phyloP scores from a whole-genome alignment of 2,797 vertebrate genomes.

The Florisuga fusca region DNA sequence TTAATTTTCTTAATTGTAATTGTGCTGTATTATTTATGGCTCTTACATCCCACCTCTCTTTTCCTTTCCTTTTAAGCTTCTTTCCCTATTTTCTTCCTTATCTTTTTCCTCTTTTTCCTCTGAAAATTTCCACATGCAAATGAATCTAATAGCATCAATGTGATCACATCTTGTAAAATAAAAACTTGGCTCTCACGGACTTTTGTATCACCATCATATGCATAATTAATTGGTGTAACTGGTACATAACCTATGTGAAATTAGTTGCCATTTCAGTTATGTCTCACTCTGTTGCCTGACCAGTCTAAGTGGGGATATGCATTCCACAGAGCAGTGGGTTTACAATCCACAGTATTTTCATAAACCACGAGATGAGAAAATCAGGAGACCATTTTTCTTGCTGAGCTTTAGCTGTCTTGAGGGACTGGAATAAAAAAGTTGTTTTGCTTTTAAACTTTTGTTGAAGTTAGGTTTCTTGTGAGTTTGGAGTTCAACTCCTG shows the following conservation, averaged over 20 bases:
- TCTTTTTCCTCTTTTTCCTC: neutral
- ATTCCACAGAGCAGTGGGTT: neutral
- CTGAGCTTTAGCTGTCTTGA: neutral
- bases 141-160: neutral
- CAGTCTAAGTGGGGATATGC: neutral
- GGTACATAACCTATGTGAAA: neutral
- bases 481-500: neutral
- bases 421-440: neutral
- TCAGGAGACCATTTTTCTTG: neutral
- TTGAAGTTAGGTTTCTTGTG: neutral
- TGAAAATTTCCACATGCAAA: neutral
- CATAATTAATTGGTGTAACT: neutral
- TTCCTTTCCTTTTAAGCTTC: constrained; percentile 2
- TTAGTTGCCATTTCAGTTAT: neutral
- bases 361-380: neutral
- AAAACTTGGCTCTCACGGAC: neutral
- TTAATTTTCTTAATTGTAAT: neutral
- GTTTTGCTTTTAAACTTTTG: neutral
- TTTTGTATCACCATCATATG: neutral
- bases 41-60: neutral
- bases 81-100: neutral
- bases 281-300: neutral
- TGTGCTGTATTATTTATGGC: neutral
- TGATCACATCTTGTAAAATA: neutral
- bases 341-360: neutral